A percentile compares a stretch with the other conserved stretches of the same genome.
phyloP scores from a whole-genome alignment of 2,888 invertebrate species.

The Crematogaster levior region DNA sequence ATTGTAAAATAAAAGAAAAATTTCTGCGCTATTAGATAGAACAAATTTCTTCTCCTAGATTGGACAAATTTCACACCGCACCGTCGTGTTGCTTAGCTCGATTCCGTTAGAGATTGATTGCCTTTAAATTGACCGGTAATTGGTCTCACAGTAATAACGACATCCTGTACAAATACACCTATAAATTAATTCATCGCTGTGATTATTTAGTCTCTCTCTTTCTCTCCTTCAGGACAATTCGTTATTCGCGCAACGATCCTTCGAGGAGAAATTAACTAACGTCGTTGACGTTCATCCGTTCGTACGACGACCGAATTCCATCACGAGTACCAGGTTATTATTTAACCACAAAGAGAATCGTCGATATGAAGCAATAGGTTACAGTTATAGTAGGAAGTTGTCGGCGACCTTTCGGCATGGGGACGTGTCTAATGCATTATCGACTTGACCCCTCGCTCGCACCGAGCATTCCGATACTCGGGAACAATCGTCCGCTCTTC shows the following conservation, averaged over 20 bases:
- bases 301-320: slow-evolving; percentile 29
- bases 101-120: slow-evolving; percentile 50
- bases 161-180: slow-evolving; percentile 39
- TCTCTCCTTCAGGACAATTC: slow-evolving; percentile 12
- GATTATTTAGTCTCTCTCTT: slow-evolving; percentile 6
- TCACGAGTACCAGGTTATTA: slow-evolving; percentile 46
- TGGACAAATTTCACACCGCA: slow-evolving; percentile 9
- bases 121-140: slow-evolving; percentile 42
- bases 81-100: slow-evolving; percentile 18
- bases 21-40: not conserved
- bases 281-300: not conserved
- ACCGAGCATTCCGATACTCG: slow-evolving; percentile 41
- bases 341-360: slow-evolving; percentile 31
- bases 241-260: slow-evolving; percentile 28
- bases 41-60: slow-evolving; percentile 1
- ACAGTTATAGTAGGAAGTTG: slow-evolving; percentile 66
- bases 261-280: slow-evolving; percentile 26
- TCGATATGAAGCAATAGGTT: slow-evolving; percentile 62
- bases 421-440: slow-evolving; percentile 68
- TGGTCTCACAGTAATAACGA: slow-evolving; percentile 36
- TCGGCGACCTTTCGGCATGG: slow-evolving; percentile 56
- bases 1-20: not conserved
- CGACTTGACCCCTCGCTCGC: slow-evolving; percentile 73
- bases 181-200: slow-evolving; percentile 47
- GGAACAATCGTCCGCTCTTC: slow-evolving; percentile 76